These are phyloP conservation scores for Verasper variegatus DNA, from an alignment of 2,113 vertebrate genomes.

Conservation along the genomic window DNA sequence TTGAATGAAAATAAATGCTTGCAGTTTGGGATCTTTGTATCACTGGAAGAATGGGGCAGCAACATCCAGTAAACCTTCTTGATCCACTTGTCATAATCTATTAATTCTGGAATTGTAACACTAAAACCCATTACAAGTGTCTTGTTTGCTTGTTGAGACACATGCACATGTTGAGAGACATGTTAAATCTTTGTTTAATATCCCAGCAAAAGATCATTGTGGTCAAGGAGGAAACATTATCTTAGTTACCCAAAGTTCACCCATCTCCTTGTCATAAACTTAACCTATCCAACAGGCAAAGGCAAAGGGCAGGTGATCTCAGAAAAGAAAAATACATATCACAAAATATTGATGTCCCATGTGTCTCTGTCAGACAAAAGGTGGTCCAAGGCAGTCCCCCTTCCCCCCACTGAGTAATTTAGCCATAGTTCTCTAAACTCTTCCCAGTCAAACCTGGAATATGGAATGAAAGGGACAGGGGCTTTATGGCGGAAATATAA, in stretches of 20 bases:
- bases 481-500: slow-evolving; percentile 98
- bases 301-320: slow-evolving; percentile 89
- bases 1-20: no score
- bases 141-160: neutral
- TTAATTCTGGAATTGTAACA: neutral
- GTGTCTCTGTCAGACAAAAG: slow-evolving; percentile 77
- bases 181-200: neutral
- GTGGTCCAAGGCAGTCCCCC: slow-evolving; percentile 75
- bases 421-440: slow-evolving; percentile 87
- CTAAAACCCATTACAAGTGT: no score
- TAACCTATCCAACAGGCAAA: slow-evolving; percentile 77
- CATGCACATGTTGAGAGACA: neutral
- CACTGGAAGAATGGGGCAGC: neutral
- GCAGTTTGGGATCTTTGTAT: neutral
- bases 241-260: slow-evolving; percentile 68
- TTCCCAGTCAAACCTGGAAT: slow-evolving; percentile 98
- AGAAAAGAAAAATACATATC: slow-evolving; percentile 94
- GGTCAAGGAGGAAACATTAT: neutral
- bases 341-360: slow-evolving; percentile 72
- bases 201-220: slow-evolving; percentile 4
- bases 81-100: neutral
- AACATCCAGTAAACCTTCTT: neutral
- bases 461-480: slow-evolving; percentile 92
- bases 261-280: slow-evolving; percentile 75
- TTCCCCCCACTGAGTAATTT: slow-evolving; percentile 87